Conservation (phyloP, 2,888 invertebrate genomes). For the Ommatoiulus sabulosus region DNA sequence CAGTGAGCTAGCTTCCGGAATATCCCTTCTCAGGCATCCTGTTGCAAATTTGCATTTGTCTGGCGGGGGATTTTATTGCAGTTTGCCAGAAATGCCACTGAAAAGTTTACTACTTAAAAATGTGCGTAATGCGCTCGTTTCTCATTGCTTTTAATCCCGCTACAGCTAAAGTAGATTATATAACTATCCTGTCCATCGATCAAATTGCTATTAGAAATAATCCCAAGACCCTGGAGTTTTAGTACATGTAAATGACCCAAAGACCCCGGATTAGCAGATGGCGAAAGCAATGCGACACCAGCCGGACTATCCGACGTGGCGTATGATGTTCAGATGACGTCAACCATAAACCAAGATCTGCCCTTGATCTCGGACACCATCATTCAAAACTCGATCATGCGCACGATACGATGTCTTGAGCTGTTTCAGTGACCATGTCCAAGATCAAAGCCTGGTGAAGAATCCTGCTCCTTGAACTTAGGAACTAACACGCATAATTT, state of each 20-base stretch:
- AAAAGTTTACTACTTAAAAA: slow-evolving; percentile 5
- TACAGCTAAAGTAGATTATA: slow-evolving; percentile 16
- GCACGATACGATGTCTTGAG: neutral
- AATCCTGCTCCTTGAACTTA: neutral
- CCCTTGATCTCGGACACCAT: slow-evolving; percentile 8
- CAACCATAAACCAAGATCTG: neutral
- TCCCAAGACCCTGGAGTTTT: neutral
- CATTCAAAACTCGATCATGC: neutral
- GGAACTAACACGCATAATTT: neutral
- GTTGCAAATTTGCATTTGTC: neutral
- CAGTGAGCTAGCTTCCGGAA: neutral
- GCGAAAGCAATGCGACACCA: neutral
- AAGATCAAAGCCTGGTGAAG: neutral
- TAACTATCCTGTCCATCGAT: neutral
- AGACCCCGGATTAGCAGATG: neutral
- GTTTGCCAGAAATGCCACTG: neutral
- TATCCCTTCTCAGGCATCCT: neutral
- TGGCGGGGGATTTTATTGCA: neutral
- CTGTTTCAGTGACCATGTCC: neutral
- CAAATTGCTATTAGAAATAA: slow-evolving; percentile 23
- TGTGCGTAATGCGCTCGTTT: slow-evolving; percentile 27
- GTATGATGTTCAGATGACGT: neutral
- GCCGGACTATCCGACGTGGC: neutral
- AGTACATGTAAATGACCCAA: neutral
- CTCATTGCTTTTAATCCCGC: slow-evolving; percentile 3